Evolutionary conservation across 2,797 vertebrate genomes (phyloP).

Genomic region (Gadopsis marmoratus): DNA sequence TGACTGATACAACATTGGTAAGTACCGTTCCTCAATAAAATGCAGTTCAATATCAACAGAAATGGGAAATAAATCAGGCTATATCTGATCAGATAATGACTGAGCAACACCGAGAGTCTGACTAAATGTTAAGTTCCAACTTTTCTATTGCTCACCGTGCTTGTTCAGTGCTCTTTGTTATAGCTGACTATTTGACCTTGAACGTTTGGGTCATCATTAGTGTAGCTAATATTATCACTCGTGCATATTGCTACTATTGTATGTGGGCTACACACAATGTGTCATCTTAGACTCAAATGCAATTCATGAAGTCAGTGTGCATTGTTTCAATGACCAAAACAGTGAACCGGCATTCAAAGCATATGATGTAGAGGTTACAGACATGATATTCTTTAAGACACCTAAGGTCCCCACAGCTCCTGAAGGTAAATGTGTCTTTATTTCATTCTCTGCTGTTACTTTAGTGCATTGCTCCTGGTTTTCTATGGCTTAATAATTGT

Average conservation of each 20-base stretch:
- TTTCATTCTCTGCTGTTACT: background rate
- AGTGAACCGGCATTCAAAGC: background rate
- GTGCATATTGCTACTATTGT: background rate
- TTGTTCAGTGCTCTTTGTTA: background rate
- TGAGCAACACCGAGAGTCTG: background rate
- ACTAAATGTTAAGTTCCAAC: too few relatives aligned
- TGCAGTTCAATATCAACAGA: background rate
- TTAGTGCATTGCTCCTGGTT: background rate
- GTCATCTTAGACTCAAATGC: background rate
- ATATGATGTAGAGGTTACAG: too few relatives aligned
- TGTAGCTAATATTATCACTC: too few relatives aligned
- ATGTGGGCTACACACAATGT: background rate
- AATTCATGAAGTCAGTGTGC: background rate
- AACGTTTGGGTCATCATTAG: too few relatives aligned
- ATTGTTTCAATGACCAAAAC: background rate
- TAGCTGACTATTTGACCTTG: too few relatives aligned
- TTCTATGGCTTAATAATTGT: background rate
- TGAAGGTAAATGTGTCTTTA: too few relatives aligned
- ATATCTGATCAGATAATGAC: background rate
- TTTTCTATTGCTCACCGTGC: background rate
- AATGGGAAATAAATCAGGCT: background rate
- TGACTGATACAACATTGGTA: background rate
- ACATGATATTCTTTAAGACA: too few relatives aligned
- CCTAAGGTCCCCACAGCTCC: too few relatives aligned
- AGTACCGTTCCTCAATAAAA: background rate